Percentiles rank a stretch among this genome's conserved stretches.
phyloP scores from a whole-genome alignment of 2,797 vertebrate genomes.

The Melopsittacus undulatus region DNA sequence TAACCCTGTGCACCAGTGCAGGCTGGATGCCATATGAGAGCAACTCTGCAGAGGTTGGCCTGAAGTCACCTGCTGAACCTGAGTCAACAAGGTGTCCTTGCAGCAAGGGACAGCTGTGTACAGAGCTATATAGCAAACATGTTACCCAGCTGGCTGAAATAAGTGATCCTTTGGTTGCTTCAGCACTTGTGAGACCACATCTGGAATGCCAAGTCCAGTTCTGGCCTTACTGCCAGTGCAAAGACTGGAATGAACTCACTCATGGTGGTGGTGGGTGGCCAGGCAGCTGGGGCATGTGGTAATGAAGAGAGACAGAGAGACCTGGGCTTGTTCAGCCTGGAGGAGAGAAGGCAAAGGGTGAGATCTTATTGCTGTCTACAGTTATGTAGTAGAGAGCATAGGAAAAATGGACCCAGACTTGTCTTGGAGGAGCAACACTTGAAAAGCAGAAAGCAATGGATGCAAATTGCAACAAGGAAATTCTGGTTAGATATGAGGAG shows the following conservation, averaged over 20 bases:
- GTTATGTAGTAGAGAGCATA: not conserved
- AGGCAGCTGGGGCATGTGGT: rapidly evolving
- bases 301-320: rapidly evolving
- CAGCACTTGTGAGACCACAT: not conserved
- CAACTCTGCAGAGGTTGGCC: not conserved
- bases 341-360: not conserved
- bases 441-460: not conserved
- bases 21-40: not conserved
- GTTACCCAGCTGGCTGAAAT: not conserved
- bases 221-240: not conserved
- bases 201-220: not conserved
- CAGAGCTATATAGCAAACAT: rapidly evolving
- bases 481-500: not conserved
- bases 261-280: too few relatives aligned
- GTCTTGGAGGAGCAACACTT: not conserved
- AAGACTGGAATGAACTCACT: not conserved
- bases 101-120: not conserved
- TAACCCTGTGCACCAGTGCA: rapidly evolving
- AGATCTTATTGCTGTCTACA: not conserved
- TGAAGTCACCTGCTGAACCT: not conserved
- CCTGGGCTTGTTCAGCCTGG: not conserved
- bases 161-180: not conserved
- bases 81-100: not conserved
- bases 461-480: not conserved
- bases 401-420: not conserved